Evolutionary conservation across 2,888 invertebrate genomes (phyloP), one percentile per base, ranked within the genome.

Genomic region (Agrochola lychnidis): DNA sequence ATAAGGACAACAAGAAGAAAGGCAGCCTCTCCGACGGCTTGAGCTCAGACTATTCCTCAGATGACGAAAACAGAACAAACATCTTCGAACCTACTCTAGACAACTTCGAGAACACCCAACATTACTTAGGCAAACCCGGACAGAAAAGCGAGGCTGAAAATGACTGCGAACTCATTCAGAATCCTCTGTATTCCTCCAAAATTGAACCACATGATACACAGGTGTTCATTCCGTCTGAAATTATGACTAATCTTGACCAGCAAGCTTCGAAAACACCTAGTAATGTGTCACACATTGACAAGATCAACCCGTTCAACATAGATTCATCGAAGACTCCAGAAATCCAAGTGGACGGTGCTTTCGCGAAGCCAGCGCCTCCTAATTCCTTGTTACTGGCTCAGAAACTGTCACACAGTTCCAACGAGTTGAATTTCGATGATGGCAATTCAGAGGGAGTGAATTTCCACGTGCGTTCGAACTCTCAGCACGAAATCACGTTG

Each of bases 341-440:
- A 91, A 97, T 97, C n/a, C 97, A 97, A 66, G 95, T 97, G 0
- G 95, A 96, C 4, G 92, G 97, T 0, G 87, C 85, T 89, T 89
- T 90, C 79, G 91, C 90, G 4, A 97, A 97, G 81, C 93, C 94
- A 0, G 92, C 94, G 25, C 97, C 97, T 22, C 97, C 97, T 0
- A 97, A 94, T 56, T 97, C 97, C 0, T 89, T 98, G 10, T 92
- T 97, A 80, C 90, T 98, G 2, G 95, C 97, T 0, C 97, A 97
- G 83, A 98, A 97, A 83, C 93, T 98, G 48, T 98, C 98, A n/a
- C 97, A 98, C 87, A 98, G 98, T 51, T 97, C 98, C 0, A 97
- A 97, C 12, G 98, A 98, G 88, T 97, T 98, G 0, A 97, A 97
- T 76, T 96, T 92, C 63, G 94, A 94, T 2, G 91, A 94, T 42